Conservation (phyloP, 2,888 invertebrate genomes). For the Oeneis ivallda region DNA sequence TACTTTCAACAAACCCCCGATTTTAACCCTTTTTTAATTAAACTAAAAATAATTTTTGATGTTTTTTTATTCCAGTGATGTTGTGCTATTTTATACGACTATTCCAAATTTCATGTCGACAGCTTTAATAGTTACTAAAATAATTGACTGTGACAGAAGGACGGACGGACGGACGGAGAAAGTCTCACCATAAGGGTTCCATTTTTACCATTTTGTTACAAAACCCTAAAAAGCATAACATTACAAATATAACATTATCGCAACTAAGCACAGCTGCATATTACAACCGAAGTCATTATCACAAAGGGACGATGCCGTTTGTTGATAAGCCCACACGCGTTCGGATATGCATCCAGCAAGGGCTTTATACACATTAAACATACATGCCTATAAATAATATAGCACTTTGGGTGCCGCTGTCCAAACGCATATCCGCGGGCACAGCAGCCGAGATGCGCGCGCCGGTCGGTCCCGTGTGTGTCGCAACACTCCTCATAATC, state of each 20-base stretch:
- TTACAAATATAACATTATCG: background rate
- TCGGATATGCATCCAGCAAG: conserved; percentile 29
- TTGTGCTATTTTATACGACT: no score
- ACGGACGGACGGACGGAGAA: no score
- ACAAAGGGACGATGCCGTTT: conserved; percentile 33
- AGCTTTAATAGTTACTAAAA: no score
- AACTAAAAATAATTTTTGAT: no score
- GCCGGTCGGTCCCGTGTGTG: conserved; percentile 61
- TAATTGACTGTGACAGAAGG: no score
- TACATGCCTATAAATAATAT: conserved; percentile 15
- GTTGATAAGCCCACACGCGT: conserved; percentile 36
- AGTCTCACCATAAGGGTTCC: no score
- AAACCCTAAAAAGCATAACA: background rate
- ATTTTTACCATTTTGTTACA: no score
- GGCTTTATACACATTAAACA: no score
- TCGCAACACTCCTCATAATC: conserved; percentile 57
- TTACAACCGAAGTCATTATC: conserved; percentile 29
- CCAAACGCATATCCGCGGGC: conserved; percentile 66
- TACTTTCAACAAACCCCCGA: no score
- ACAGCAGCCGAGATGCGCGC: conserved; percentile 76
- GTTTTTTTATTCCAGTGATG: no score
- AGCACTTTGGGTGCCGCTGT: conserved; percentile 64
- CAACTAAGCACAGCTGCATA: conserved; percentile 7
- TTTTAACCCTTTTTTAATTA: no score
- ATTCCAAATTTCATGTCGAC: no score